These are phyloP conservation scores for Acronicta leporina DNA, from an alignment of 2,888 invertebrate genomes.

Conservation along the genomic window DNA sequence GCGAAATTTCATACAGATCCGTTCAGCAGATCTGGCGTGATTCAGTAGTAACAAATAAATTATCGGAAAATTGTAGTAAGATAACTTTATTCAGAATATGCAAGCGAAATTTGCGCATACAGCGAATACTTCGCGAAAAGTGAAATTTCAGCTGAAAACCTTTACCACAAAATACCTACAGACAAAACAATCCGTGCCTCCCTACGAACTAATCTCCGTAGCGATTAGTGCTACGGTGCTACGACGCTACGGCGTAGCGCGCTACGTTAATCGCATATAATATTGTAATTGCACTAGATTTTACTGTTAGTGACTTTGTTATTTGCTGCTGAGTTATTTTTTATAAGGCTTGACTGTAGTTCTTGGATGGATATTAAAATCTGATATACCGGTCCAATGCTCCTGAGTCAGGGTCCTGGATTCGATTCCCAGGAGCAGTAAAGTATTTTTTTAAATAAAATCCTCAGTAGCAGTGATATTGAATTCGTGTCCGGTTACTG, in stretches of 20 bases:
- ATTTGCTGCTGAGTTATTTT: conserved; percentile 35
- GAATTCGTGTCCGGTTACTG: too few species aligned
- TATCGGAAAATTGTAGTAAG: too few species aligned
- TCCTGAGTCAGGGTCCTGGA: too few species aligned
- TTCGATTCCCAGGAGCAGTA: too few species aligned
- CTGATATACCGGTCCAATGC: too few species aligned
- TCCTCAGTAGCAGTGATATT: too few species aligned
- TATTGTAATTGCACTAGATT: conserved; percentile 54
- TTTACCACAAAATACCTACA: conserved; percentile 47
- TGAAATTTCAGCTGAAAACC: conserved; percentile 51
- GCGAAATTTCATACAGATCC: too few species aligned
- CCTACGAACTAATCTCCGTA: conserved; percentile 73
- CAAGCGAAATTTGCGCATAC: conserved; percentile 15
- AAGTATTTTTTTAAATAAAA: too few species aligned
- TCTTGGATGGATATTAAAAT: too few species aligned
- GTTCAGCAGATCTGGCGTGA: too few species aligned
- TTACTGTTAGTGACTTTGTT: conserved; percentile 53
- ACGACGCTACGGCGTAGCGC: conserved; percentile 59
- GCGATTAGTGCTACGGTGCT: conserved; percentile 76
- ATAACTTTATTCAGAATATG: neutral
- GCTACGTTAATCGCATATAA: conserved; percentile 50
- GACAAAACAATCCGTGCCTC: conserved; percentile 61
- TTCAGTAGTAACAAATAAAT: too few species aligned
- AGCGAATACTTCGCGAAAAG: conserved; percentile 27
- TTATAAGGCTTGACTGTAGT: conserved; percentile 10